Evolutionary conservation across 2,888 invertebrate genomes (phyloP).

Genomic region (Creontiades dilutus): DNA sequence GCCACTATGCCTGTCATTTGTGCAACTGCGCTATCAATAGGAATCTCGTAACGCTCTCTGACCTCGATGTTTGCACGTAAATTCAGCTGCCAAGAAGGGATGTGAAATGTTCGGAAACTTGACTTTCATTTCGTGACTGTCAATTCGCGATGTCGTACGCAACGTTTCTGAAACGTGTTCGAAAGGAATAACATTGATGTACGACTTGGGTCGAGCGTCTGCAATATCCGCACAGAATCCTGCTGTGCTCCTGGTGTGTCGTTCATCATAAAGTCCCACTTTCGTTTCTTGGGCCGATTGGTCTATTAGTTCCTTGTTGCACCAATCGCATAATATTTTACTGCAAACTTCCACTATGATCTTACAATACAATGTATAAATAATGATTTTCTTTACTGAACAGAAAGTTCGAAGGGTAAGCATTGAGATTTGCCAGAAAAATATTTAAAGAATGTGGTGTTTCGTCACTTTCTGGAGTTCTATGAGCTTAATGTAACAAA

Average conservation of each 20-base stretch:
- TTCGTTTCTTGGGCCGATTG: not conserved
- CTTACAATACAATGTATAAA: too few relatives aligned
- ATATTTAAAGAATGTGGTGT: too few relatives aligned
- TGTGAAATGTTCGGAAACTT: not conserved
- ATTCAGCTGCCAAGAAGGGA: not conserved
- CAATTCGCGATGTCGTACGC: not conserved
- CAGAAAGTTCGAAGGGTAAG: too few relatives aligned
- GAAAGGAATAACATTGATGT: not conserved
- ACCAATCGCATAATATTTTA: not conserved
- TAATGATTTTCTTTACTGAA: too few relatives aligned
- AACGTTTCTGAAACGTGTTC: not conserved
- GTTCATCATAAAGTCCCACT: not conserved
- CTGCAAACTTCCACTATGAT: too few relatives aligned
- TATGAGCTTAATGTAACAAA: too few relatives aligned
- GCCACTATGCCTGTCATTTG: not conserved
- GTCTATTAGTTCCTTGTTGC: not conserved
- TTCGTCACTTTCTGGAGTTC: too few relatives aligned
- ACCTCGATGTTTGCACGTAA: not conserved
- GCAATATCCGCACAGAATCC: not conserved
- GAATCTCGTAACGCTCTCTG: not conserved
- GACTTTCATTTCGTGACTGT: not conserved
- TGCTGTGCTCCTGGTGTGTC: not conserved
- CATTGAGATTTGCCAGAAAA: too few relatives aligned
- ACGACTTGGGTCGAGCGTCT: not conserved
- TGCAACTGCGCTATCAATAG: not conserved